These are phyloP conservation scores for Ispidina picta DNA, from an alignment of 2,797 vertebrate species.

Conservation along the genomic window DNA sequence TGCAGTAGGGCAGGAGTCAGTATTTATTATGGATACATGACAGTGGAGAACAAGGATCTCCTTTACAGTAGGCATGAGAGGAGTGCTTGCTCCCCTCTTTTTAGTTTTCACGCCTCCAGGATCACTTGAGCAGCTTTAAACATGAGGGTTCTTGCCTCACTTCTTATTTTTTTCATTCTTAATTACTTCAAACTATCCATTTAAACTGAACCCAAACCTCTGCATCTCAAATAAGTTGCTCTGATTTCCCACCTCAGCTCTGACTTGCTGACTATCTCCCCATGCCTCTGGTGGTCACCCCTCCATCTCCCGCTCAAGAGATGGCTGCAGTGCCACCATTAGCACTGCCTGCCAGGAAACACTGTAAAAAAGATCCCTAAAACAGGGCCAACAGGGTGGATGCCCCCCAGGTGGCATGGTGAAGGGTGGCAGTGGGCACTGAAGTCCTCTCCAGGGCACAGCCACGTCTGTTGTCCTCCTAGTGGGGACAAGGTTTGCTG, in stretches of 20 bases:
- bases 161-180: background rate
- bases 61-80: background rate
- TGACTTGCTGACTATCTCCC: background rate
- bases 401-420: accelerated
- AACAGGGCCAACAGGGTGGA: accelerated
- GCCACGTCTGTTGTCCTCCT: background rate
- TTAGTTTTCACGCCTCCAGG: background rate
- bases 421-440: background rate
- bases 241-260: background rate
- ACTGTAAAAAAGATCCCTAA: background rate
- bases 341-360: background rate
- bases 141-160: background rate
- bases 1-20: background rate
- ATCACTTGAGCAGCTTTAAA: background rate
- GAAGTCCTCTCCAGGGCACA: background rate
- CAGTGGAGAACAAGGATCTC: slow-evolving; percentile 6
- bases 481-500: background rate
- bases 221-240: background rate
- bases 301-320: background rate
- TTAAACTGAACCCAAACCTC: background rate
- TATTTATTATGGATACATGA: slow-evolving; percentile 34
- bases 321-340: accelerated
- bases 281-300: background rate
- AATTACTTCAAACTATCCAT: background rate
- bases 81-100: background rate